These are phyloP conservation scores for Colletes latitarsis DNA, from an alignment of 1,140 invertebrate species.

Conservation along the genomic window DNA sequence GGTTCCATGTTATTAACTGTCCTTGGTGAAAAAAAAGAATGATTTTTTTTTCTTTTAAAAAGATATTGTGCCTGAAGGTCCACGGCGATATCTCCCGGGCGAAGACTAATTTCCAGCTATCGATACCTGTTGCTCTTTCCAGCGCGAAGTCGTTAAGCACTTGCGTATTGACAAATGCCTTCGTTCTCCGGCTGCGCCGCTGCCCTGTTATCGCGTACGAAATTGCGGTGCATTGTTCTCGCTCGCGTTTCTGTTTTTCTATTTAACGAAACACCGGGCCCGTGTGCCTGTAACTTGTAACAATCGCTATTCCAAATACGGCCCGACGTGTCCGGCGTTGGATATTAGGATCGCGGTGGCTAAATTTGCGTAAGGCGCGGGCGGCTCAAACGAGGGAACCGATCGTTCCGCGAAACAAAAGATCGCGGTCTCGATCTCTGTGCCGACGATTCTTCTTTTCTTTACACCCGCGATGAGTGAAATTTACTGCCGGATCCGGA, in stretches of 20 bases:
- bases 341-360: slow-evolving; percentile 27
- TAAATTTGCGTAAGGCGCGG: slow-evolving; percentile 5
- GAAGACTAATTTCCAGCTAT: slow-evolving; percentile 50
- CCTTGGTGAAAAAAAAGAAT: not conserved
- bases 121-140: slow-evolving; percentile 49
- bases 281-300: slow-evolving; percentile 22
- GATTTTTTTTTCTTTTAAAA: too few relatives aligned
- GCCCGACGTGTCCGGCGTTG: not conserved
- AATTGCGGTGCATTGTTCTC: slow-evolving; percentile 52
- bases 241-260: slow-evolving; percentile 45
- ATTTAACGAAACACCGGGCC: slow-evolving; percentile 13
- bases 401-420: not conserved
- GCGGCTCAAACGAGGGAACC: not conserved
- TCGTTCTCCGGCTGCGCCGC: slow-evolving; percentile 7
- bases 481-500: not conserved
- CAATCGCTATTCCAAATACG: slow-evolving; percentile 45
- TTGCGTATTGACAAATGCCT: slow-evolving; percentile 47
- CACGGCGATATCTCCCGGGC: slow-evolving; percentile 19
- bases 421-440: not conserved
- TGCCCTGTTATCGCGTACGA: slow-evolving; percentile 42
- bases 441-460: not conserved
- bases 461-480: too few relatives aligned
- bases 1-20: slow-evolving; percentile 9
- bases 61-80: not conserved
- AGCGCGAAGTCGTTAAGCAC: slow-evolving; percentile 44